A percentile compares a stretch with the other conserved stretches of the same genome.
phyloP scores from a whole-genome alignment of 1,140 invertebrate species.

The Saccostrea echinata region DNA sequence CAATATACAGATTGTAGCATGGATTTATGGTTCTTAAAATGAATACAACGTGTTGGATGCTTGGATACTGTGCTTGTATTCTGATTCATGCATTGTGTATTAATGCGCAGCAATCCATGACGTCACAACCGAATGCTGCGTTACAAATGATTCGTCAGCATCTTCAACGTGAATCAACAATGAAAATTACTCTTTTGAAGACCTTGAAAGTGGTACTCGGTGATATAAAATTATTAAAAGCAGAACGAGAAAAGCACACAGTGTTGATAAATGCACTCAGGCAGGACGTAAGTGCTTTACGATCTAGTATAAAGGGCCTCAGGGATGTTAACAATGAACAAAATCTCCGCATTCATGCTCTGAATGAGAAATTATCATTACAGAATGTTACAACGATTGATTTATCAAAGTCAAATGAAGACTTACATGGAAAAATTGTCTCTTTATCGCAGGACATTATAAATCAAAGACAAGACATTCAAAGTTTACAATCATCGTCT shows the following conservation, averaged over 20 bases:
- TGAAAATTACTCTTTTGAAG: neutral
- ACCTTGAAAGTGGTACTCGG: neutral
- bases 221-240: conserved; percentile 1
- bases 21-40: conserved; percentile 1
- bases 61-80: neutral
- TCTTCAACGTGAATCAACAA: neutral
- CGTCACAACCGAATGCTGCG: neutral
- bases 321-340: neutral
- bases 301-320: neutral
- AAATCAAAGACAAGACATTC: neutral
- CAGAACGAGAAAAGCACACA: neutral
- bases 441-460: neutral
- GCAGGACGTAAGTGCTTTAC: neutral
- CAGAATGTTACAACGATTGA: neutral
- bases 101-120: neutral
- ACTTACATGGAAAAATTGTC: neutral
- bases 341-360: neutral
- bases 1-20: neutral
- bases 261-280: neutral
- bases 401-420: neutral
- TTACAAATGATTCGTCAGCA: neutral
- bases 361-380: neutral
- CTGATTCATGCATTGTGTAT: neutral
- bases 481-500: neutral
- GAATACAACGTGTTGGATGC: neutral